Base-by-base conservation (phyloP, 2,113 vertebrate genomes). In the Bambusicola thoracicus region DNA sequence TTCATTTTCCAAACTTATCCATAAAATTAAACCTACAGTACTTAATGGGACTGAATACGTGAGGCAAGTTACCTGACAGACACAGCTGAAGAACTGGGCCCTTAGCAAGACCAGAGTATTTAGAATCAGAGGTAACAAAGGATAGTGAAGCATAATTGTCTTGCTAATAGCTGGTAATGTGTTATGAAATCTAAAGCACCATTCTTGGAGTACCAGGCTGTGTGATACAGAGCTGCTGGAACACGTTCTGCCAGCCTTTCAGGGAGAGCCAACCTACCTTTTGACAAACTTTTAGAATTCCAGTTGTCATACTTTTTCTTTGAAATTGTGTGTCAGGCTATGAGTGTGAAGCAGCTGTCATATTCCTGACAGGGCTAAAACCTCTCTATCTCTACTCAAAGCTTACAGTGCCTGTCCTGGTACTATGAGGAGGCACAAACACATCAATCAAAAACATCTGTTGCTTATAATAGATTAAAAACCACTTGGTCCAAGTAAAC, bases 311-410 rank as follows among this genome's bases (percentile, higher is more conserved):
- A 17, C 10, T n/a, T 89, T 83, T 87, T 72, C 49, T 73, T 92
- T 59, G 55, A 77, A 81, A 85, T 46, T 65, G 15, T 43, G 29
- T 75, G 40, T 58, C 68, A 78, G 53, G 43, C 46, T 87, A 25
- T 5, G 32, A 63, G 5, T 56, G 49, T 72, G 36, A 83, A 92
- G 41, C 55, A 95, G 56, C 61, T 94, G 72, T 78, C 65, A 48
- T 58, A 67, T 65, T 84, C 41, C 69, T 73, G 21, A 66, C 1
- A 27, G n/a, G 84, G 92, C 87, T 84, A 93, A 89, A 82, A 79
- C 76, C 21, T 91, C 43, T 89, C 10, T 5, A 87, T 95, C 96
- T 96, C 41, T 67, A 95, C 94, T 95, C 79, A 90, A 66, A 81
- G 48, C 32, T 92, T 70, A 58, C 3, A 4, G 8, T 63, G n/a